Evolutionary conservation across 2,888 invertebrate genomes (phyloP).

Genomic region (Acanthopleura granulata): DNA sequence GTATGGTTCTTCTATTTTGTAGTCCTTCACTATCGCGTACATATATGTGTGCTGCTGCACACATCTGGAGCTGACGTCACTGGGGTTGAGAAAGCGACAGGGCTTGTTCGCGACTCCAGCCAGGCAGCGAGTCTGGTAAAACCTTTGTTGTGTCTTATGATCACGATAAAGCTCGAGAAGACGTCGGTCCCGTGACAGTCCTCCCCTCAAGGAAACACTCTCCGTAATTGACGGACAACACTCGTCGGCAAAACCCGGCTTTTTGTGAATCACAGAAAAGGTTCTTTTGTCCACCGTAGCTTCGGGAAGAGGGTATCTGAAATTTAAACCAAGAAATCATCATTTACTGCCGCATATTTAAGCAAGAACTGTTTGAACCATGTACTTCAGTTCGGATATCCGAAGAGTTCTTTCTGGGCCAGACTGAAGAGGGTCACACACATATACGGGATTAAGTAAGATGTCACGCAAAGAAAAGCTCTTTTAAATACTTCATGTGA

Average conservation of each 20-base stretch:
- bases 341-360: not conserved
- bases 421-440: too few relatives aligned
- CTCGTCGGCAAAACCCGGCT: slow-evolving; percentile 69
- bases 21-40: slow-evolving; percentile 84
- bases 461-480: too few relatives aligned
- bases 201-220: slow-evolving; percentile 83
- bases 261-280: slow-evolving; percentile 14
- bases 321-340: not conserved
- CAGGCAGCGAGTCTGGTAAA: slow-evolving; percentile 86
- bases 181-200: slow-evolving; percentile 77
- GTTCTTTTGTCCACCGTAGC: not conserved
- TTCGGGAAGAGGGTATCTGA: not conserved
- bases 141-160: slow-evolving; percentile 72
- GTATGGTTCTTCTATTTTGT: slow-evolving; percentile 74
- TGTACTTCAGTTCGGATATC: too few relatives aligned
- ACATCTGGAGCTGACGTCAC: slow-evolving; percentile 79
- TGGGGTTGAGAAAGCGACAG: slow-evolving; percentile 82
- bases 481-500: too few relatives aligned
- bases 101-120: slow-evolving; percentile 79
- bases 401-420: too few relatives aligned
- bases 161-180: slow-evolving; percentile 81
- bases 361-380: not conserved
- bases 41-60: slow-evolving; percentile 87
- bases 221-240: slow-evolving; percentile 86
- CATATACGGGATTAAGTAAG: too few relatives aligned